Conservation (phyloP, 2,797 vertebrate species). For the Sebastes kiyomatsui region DNA sequence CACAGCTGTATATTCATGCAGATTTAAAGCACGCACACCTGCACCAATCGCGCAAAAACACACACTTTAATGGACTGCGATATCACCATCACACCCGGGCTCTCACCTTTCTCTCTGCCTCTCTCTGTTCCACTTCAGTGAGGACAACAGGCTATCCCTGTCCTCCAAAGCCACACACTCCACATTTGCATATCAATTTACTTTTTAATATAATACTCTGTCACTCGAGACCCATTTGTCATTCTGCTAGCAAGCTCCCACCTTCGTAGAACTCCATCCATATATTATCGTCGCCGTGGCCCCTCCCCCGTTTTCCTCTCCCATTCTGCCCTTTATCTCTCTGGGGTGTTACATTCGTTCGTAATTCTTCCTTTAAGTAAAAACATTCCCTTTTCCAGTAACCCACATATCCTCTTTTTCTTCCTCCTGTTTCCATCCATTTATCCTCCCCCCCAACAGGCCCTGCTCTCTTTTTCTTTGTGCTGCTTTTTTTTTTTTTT, state of each 20-base stretch:
- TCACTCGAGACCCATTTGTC: conserved; percentile 82
- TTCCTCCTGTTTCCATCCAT: conserved; percentile 32
- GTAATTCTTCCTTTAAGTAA: conserved; percentile 55
- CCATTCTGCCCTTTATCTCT: conserved; percentile 55
- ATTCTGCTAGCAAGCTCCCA: conserved; percentile 69
- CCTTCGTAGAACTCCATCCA: conserved; percentile 66
- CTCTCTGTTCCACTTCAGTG: conserved; percentile 75
- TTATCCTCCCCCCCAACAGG: conserved; percentile 31
- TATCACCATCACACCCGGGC: conserved; percentile 52
- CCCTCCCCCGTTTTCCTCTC: conserved; percentile 40
- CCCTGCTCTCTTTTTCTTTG: conserved; percentile 6
- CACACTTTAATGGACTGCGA: conserved; percentile 55
- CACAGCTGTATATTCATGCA: conserved; percentile 7
- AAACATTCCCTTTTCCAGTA: conserved; percentile 38
- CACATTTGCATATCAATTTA: conserved; percentile 87
- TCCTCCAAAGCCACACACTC: conserved; percentile 75
- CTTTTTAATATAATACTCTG: conserved; percentile 83
- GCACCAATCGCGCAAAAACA: conserved; percentile 46
- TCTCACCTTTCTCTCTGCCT: conserved; percentile 63
- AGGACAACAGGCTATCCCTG: conserved; percentile 80
- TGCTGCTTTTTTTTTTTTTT: conserved; percentile 4
- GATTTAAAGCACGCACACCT: conserved; percentile 32
- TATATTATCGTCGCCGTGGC: conserved; percentile 58
- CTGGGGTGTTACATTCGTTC: conserved; percentile 38
- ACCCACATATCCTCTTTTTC: conserved; percentile 21